Evolutionary conservation across 2,797 vertebrate genomes (phyloP).

Genomic region (Leptodactylus fallax): DNA sequence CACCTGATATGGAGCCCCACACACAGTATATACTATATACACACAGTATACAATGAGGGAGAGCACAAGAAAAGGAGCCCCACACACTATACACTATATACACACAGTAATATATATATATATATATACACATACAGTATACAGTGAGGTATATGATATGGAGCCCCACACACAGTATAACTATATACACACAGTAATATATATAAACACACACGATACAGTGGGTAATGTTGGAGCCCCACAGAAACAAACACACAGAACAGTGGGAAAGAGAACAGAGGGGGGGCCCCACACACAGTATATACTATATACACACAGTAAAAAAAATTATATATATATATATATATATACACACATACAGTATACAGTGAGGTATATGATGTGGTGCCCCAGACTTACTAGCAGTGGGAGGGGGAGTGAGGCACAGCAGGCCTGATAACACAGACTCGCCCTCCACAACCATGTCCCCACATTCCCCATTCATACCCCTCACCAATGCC

Average conservation of each 20-base stretch:
- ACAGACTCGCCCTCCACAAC: too few species aligned
- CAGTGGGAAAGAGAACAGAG: too few species aligned
- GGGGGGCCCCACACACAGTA: background rate
- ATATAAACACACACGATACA: background rate
- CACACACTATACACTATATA: background rate
- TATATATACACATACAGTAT: background rate
- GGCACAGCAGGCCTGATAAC: background rate
- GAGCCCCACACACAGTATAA: background rate
- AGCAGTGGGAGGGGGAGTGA: background rate
- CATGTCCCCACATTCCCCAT: background rate
- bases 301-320: too few species aligned
- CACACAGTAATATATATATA: background rate
- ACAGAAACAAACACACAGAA: too few species aligned
- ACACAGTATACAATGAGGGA: background rate
- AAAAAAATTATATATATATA: too few species aligned
- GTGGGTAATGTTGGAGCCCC: too few species aligned
- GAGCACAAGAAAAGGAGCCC: too few species aligned
- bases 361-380: too few species aligned
- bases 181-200: too few species aligned
- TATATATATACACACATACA: background rate
- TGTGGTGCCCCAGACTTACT: background rate
- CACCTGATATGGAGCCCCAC: too few species aligned
- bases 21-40: background rate
- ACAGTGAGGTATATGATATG: background rate
- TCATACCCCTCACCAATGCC: background rate